Base-by-base conservation (phyloP, 2,888 invertebrate genomes). In the Mythimna ferrago region DNA sequence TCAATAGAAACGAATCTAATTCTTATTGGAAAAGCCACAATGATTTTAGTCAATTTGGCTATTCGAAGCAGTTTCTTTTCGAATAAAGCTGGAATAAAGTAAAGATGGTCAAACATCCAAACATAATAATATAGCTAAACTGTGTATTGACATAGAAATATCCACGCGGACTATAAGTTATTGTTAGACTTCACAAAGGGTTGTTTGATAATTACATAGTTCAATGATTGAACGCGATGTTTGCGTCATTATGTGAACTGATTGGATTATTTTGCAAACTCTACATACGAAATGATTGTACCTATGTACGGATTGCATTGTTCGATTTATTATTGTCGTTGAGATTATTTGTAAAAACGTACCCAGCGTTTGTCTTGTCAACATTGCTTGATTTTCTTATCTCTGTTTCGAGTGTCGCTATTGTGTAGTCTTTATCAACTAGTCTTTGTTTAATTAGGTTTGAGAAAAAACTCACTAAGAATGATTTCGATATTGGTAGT, bases 241-340 rank as follows among this genome's bases (percentile, higher is more conserved):
- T 81, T 80, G 63, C 70, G 67, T 69, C 74, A 81, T 82, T 81
- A 78, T 83, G 84, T 78, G 81, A 84, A 81, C 76, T 60, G 71
- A 64, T 74, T 68, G 66, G 76, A 63, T 70, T 82, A 74, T 77
- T 77, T 83, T 78, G 70, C 70, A 73, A 83, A 84, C 76, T 77
- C 71, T 57, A 68, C 69, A 75, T 85, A 82, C 68, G 69, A 83
- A 83, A 85, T 80, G 70, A 82, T 85, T 84, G 81, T 76, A 76
- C 84, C 78, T 83, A 11, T 44, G 44, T 44, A 44, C 44, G 14
- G 44, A 88, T 86, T 73, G 77, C 80, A 89, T 89, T 90, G 90
- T 90, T 87, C 81, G 60, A 75, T 78, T 71, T 81, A 81, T 78
- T 81, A 81, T 70, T 82, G 78, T 77, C 82, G 73, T 68, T 83